phyloP scores from a whole-genome alignment of 2,113 vertebrate genomes.

The Furnarius figulus region DNA sequence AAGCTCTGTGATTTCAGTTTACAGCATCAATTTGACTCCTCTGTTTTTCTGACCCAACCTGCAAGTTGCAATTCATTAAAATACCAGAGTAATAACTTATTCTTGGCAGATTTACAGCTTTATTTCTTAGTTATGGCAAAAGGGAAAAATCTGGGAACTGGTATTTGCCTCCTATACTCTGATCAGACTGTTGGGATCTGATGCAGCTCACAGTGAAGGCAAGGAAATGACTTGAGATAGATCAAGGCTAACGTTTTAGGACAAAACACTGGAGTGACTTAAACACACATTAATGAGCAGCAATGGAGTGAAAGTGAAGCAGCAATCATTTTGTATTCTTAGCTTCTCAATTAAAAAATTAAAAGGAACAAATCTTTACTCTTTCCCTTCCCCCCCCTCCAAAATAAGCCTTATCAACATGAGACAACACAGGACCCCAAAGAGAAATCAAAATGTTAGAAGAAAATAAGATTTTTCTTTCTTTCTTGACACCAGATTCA shows the following conservation, averaged over 20 bases:
- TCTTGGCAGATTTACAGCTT: background rate
- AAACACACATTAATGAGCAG: constrained; percentile 36
- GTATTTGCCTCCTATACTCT: background rate
- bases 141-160: background rate
- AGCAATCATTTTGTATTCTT: background rate
- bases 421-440: background rate
- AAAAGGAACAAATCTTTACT: background rate
- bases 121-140: background rate
- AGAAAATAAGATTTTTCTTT: background rate
- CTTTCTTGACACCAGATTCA: background rate
- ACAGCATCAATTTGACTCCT: background rate
- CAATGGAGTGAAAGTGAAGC: constrained; percentile 12
- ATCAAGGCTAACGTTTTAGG: background rate
- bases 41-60: background rate
- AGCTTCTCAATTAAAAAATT: background rate
- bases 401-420: background rate
- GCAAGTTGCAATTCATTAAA: background rate
- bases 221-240: background rate
- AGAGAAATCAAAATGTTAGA: background rate
- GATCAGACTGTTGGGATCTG: background rate
- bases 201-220: background rate
- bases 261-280: background rate
- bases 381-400: fast-evolving
- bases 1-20: background rate
- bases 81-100: background rate